Evolutionary conservation across 2,888 invertebrate species (phyloP).

Genomic region (Latrodectus elegans): DNA sequence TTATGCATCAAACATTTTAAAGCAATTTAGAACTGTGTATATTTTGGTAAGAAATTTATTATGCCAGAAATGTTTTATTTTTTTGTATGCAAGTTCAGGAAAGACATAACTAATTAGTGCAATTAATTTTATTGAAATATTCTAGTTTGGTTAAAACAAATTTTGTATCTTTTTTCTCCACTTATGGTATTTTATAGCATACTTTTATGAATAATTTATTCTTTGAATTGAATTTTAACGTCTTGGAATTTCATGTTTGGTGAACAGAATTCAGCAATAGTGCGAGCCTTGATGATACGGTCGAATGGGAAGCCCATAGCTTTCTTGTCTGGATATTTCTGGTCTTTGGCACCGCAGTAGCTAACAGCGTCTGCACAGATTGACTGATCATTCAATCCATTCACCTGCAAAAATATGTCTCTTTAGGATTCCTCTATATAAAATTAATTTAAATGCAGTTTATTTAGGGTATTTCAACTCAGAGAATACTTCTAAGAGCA

Average conservation of each 20-base stretch:
- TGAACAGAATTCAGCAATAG: conserved; percentile 57
- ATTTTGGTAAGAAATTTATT: too few species aligned
- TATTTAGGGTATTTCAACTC: too few species aligned
- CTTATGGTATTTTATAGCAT: background rate
- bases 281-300: conserved; percentile 73
- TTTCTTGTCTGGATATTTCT: conserved; percentile 85
- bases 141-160: too few species aligned
- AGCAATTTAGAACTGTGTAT: too few species aligned
- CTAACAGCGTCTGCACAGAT: conserved; percentile 84
- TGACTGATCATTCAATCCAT: conserved; percentile 46
- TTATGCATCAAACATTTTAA: too few species aligned
- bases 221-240: conserved; percentile 75
- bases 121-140: too few species aligned
- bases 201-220: conserved; percentile 21
- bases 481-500: too few species aligned
- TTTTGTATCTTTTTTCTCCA: too few species aligned
- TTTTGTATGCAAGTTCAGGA: too few species aligned
- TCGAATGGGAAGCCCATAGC: conserved; percentile 91
- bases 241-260: conserved; percentile 78
- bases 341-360: conserved; percentile 86
- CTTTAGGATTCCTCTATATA: background rate
- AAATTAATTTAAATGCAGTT: too few species aligned
- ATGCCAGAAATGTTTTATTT: too few species aligned
- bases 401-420: conserved; percentile 72
- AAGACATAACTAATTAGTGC: too few species aligned